Evolutionary conservation across 2,888 invertebrate genomes (phyloP).

Genomic region (Cremastinae sp.): DNA sequence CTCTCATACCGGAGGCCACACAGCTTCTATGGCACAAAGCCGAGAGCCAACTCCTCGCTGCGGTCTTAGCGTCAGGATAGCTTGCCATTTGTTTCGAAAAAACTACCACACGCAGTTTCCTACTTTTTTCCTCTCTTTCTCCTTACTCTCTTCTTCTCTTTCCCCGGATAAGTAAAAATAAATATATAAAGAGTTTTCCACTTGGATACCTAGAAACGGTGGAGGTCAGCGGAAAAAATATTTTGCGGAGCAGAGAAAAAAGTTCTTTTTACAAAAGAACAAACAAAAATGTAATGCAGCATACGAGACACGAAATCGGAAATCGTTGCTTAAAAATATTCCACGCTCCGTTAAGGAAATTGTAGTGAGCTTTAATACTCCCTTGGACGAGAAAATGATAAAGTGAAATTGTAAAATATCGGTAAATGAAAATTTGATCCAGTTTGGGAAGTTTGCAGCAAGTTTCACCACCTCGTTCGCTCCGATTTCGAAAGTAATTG

Average conservation of each 20-base stretch:
- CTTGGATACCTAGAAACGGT: background rate
- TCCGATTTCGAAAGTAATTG: too few species aligned
- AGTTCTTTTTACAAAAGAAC: too few species aligned
- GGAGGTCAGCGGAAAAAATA: slow-evolving; percentile 2
- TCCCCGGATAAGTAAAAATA: background rate
- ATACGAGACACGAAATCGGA: too few species aligned
- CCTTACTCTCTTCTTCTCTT: too few species aligned
- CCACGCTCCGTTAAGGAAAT: too few species aligned
- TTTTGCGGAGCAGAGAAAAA: too few species aligned
- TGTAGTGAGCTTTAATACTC: too few species aligned
- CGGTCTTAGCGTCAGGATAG: slow-evolving; percentile 13
- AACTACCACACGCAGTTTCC: slow-evolving; percentile 7
- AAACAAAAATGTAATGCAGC: too few species aligned
- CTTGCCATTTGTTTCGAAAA: slow-evolving; percentile 48
- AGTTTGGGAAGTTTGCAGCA: slow-evolving; percentile 9
- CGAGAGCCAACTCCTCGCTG: slow-evolving; percentile 8
- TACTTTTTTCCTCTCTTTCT: background rate
- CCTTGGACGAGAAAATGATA: background rate
- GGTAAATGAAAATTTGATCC: background rate
- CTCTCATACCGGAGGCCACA: background rate
- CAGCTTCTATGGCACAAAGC: slow-evolving; percentile 33
- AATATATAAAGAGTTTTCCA: slow-evolving; percentile 48
- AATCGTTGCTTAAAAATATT: too few species aligned
- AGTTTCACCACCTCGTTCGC: too few species aligned
- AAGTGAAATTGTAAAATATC: background rate